Evolutionary conservation across 2,888 invertebrate species (phyloP).

Genomic region (Netelia virgata): DNA sequence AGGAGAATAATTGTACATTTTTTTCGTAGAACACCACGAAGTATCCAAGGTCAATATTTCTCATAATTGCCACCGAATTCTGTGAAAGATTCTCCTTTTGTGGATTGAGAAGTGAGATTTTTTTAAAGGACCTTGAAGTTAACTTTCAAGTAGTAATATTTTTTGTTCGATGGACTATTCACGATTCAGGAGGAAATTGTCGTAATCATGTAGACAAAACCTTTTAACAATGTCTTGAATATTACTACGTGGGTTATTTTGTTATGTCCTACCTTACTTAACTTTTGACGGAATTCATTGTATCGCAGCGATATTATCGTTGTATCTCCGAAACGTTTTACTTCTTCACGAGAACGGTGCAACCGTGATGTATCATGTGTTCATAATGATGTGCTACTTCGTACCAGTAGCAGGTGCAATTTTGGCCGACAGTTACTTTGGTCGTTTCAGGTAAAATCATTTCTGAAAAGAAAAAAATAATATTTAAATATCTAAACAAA

Average conservation of each 20-base stretch:
- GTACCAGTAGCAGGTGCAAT: slow-evolving; percentile 92
- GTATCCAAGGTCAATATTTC: slow-evolving; percentile 90
- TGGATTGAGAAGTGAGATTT: slow-evolving; percentile 90
- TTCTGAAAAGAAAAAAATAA: background rate
- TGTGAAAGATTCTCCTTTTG: slow-evolving; percentile 95
- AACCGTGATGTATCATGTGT: slow-evolving; percentile 92
- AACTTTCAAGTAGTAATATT: background rate
- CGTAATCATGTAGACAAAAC: no score
- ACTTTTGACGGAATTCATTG: background rate
- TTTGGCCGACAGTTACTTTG: slow-evolving; percentile 92
- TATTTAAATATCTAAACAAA: background rate
- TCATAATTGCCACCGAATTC: slow-evolving; percentile 94
- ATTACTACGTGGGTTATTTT: no score
- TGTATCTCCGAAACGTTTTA: slow-evolving; percentile 91
- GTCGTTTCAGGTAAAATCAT: slow-evolving; percentile 88
- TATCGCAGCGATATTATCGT: slow-evolving; percentile 90
- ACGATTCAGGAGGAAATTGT: background rate
- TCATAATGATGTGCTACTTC: slow-evolving; percentile 92
- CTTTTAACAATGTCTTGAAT: no score
- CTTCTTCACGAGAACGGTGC: slow-evolving; percentile 89
- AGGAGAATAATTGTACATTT: background rate
- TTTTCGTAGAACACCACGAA: slow-evolving; percentile 70
- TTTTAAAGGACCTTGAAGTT: background rate
- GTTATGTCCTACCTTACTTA: no score
- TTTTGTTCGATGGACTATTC: background rate